Evolutionary conservation across 2,113 vertebrate species (phyloP).

Genomic region (Glaucomys volans): DNA sequence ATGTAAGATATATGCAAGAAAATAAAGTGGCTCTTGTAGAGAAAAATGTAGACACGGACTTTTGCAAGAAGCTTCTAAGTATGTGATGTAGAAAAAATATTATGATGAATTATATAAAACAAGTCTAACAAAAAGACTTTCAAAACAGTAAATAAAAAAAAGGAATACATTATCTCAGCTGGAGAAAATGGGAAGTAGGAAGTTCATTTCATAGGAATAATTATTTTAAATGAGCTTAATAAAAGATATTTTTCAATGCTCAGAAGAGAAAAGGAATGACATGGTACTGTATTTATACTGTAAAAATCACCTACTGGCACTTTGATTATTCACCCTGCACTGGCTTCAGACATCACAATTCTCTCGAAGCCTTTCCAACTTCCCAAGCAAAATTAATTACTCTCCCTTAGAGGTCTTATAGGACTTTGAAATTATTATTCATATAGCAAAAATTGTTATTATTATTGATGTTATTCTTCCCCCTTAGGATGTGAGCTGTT

Average conservation of each 20-base stretch:
- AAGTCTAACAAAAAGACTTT: slow-evolving; percentile 16
- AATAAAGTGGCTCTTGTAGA: not conserved
- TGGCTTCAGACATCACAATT: slow-evolving; percentile 1
- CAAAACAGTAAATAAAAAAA: slow-evolving; percentile 36
- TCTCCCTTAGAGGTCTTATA: not conserved
- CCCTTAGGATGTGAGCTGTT: not conserved
- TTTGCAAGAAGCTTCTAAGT: slow-evolving; percentile 22
- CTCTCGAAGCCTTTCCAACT: slow-evolving; percentile 2
- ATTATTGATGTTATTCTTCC: not conserved
- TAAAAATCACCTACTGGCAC: slow-evolving; percentile 1
- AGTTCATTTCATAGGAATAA: slow-evolving; percentile 40
- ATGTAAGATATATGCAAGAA: not conserved
- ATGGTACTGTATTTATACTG: not conserved
- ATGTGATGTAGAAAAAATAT: not conserved
- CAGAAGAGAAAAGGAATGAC: not conserved
- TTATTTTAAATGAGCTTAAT: slow-evolving; percentile 49
- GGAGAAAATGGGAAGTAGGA: not conserved
- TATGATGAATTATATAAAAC: not conserved
- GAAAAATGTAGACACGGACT: not conserved
- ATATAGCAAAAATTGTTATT: not conserved
- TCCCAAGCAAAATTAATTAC: slow-evolving; percentile 65
- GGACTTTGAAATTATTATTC: slow-evolving; percentile 15
- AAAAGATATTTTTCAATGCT: slow-evolving; percentile 40
- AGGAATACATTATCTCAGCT: not conserved
- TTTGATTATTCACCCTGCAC: not conserved